Evolutionary conservation across 2,113 vertebrate species (phyloP).

Genomic region (Megaptera novaeangliae): DNA sequence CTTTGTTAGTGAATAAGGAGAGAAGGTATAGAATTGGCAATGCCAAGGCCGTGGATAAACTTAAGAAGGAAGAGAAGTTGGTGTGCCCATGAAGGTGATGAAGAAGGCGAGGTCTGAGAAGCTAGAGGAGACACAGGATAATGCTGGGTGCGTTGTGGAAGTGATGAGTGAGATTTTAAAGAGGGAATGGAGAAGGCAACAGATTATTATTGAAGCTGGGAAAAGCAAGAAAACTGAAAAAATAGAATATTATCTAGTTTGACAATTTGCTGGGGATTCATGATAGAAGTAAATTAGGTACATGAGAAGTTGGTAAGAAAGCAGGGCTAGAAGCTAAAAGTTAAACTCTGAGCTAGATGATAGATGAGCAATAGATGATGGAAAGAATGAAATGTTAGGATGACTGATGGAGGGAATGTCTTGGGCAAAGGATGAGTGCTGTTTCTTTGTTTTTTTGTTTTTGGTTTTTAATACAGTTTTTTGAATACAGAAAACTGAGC

Average conservation of each 20-base stretch:
- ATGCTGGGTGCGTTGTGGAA: background rate
- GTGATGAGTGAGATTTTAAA: no score
- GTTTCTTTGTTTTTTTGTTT: background rate
- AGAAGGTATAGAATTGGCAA: background rate
- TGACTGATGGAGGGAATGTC: background rate
- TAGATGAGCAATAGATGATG: background rate
- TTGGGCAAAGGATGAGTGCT: background rate
- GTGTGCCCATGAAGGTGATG: accelerated
- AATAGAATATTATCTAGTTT: background rate
- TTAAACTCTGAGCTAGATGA: background rate
- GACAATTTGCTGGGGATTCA: background rate
- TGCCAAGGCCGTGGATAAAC: background rate
- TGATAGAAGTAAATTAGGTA: background rate
- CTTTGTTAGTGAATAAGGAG: background rate
- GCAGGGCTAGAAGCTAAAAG: background rate
- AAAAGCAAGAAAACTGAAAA: background rate
- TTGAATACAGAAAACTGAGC: background rate
- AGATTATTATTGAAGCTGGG: background rate
- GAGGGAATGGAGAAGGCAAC: background rate
- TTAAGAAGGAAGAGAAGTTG: background rate
- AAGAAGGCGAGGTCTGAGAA: background rate
- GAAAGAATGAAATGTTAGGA: background rate
- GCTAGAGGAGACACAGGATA: background rate
- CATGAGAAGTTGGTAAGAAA: background rate
- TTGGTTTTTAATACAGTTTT: background rate